Evolutionary conservation across 2,888 invertebrate species (phyloP).

Genomic region (Myathropa florea): DNA sequence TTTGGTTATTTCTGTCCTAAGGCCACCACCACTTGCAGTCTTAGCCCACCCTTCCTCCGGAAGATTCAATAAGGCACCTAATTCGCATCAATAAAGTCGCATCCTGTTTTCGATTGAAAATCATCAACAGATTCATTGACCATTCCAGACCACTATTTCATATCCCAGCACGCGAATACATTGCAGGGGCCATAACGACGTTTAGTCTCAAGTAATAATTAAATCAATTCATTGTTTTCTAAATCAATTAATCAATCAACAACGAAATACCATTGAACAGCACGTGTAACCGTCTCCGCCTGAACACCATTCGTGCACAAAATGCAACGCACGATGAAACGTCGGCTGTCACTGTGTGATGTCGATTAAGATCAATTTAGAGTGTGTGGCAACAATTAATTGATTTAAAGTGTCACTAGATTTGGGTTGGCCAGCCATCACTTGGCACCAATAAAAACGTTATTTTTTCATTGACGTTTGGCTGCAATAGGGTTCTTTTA

Average conservation of each 20-base stretch:
- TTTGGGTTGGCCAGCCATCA: conserved; percentile 33
- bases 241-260: conserved; percentile 44
- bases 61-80: not conserved
- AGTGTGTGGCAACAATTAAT: conserved; percentile 56
- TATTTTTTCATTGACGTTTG: not conserved
- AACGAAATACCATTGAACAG: not conserved
- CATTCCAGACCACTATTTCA: not conserved
- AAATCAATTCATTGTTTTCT: conserved; percentile 47
- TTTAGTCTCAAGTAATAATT: not conserved
- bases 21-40: not conserved
- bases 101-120: not conserved
- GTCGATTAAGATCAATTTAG: conserved; percentile 61
- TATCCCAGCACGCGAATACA: not conserved
- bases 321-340: not conserved
- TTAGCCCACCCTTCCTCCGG: not conserved
- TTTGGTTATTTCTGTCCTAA: not conserved
- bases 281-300: not conserved
- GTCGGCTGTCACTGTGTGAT: conserved; percentile 17
- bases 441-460: conserved; percentile 36
- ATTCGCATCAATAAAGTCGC: not conserved
- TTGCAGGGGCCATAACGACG: not conserved
- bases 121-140: not conserved
- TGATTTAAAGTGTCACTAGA: conserved; percentile 56
- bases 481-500: not conserved
- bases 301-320: not conserved